Evolutionary conservation across 2,797 vertebrate genomes (phyloP), one percentile per base, ranked within the genome.

Genomic region (Megalops cyprinoides): DNA sequence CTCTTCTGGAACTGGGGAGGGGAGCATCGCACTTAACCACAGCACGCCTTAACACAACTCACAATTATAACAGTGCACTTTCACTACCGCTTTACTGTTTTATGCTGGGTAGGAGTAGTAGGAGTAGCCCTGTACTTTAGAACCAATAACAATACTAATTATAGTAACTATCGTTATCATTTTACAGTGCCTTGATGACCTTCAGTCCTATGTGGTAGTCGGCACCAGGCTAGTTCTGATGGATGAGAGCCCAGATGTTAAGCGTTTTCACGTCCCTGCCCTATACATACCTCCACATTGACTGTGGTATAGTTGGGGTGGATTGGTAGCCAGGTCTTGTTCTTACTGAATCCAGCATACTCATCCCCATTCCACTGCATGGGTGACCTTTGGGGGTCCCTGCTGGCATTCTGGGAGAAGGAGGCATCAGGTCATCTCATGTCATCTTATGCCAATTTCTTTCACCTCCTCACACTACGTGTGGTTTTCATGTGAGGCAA

Each of bases 341-440:
- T 87, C 46, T 81, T 83, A 81, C 93, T 98, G 86, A 99, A 99
- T 31, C 97, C 98, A 78, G 96, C 96, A 0, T 97, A 95, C 51
- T 77, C 42, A 15, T 76, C 85, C 31, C 76, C 83, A 25, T 91
- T 95, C 98, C 98, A 99, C 90, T 99, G 98, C 98, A 99, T 99
- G 0, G 97, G 98, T 18, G 97, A 96, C 82, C 98, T 95, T 87
- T 94, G 90, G 74, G 95, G 91, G 83, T 97, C 94, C 34, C 94
- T 92, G 85, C 92, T 94, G 55, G 90, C 89, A 7, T 78, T 94
- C 98, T 99, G 81, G n/a, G 23, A 86, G 34, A 44, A 71, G 18
- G 28, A 56, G n/a, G 46, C 42, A 48, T 18, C 58, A 48, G 34
- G 55, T 77, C 39, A 74, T 34, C 31, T 12, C 8, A 10, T 12